Conservation (phyloP, 2,113 vertebrate species). For the Glaucomys volans region DNA sequence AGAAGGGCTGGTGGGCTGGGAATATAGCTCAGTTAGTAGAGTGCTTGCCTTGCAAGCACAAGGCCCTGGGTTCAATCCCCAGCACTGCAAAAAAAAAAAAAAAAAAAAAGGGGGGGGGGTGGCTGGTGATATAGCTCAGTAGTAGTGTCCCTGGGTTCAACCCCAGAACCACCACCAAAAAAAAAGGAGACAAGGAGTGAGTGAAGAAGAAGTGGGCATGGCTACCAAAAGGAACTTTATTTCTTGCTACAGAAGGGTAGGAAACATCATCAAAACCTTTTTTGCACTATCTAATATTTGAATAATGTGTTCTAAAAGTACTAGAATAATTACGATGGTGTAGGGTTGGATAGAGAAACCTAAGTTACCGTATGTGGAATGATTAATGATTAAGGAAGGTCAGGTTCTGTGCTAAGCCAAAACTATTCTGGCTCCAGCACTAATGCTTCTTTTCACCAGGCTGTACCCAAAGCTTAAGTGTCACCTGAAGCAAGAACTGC, state of each 20-base stretch:
- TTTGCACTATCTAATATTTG: not conserved
- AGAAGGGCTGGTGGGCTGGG: not conserved
- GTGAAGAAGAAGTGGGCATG: not conserved
- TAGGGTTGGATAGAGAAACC: not conserved
- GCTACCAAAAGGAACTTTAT: not conserved
- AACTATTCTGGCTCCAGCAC: not conserved
- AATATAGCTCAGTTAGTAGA: too few relatives aligned
- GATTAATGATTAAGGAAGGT: not conserved
- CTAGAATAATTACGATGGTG: not conserved
- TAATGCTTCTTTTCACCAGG: not conserved
- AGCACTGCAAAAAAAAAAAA: not conserved
- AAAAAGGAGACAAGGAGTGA: not conserved
- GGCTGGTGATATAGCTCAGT: too few relatives aligned
- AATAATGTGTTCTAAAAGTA: not conserved
- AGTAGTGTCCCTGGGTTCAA: too few relatives aligned
- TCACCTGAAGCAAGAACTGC: slow-evolving; percentile 13
- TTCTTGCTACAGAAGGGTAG: not conserved
- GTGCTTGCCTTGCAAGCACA: too few relatives aligned
- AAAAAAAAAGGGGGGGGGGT: too few relatives aligned
- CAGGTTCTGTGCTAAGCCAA: not conserved
- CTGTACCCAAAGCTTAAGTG: not conserved
- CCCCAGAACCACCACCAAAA: too few relatives aligned
- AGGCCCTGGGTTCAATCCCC: too few relatives aligned
- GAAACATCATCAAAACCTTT: not conserved
- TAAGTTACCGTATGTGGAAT: not conserved